Base-by-base conservation (phyloP, 2,797 vertebrate genomes). In the Urophycis tenuis region DNA sequence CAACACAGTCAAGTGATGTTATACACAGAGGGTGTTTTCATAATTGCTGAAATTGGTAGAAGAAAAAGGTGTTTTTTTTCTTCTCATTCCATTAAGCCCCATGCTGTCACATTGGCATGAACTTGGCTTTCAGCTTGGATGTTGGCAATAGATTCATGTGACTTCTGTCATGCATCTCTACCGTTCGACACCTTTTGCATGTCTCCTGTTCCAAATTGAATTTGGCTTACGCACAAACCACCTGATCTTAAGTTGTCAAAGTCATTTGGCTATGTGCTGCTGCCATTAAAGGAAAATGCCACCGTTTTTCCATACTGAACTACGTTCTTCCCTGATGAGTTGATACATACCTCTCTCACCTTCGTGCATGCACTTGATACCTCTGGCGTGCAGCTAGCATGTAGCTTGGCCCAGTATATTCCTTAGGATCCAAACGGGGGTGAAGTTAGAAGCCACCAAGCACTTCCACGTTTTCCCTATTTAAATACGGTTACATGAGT, bases 31-130 rank as follows among this genome's bases (percentile, higher is more conserved):
- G n/a, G 22, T 25, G 22, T 8, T 60, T 22, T 60, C 53, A 60
- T 25, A 19, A 49, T 49, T 19, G 15, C 10, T 60, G 2, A 60
- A 60, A 60, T n/a, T 60, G 53, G 6, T 60, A 60, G 6, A 60
- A 60, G 53, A 60, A n/a, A n/a, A 60, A 60, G 22, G 53, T 60
- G 53, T n/a, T 60, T 86, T 86, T 90, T 92, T 90, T 84, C 88
- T 92, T 92, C 91, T 82, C 86, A 72, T 74, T 71, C 78, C 53
- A 10, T 8, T n/a, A 60, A 90, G 92, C 90, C 85, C 79, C 90
- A 94, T 89, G 93, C 49, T 89, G 86, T 91, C 87, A 92, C 88
- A 86, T 94, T 95, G 95, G 93, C 94, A 95, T 95, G 92, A 95
- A 95, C 91, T 92, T 94, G 93, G 85, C 89, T 91, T 88, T 69